A percentile compares a stretch with the other conserved stretches of the same genome.
Evolutionary conservation across 2,113 vertebrate species (phyloP).

Genomic region (Cebus imitator): DNA sequence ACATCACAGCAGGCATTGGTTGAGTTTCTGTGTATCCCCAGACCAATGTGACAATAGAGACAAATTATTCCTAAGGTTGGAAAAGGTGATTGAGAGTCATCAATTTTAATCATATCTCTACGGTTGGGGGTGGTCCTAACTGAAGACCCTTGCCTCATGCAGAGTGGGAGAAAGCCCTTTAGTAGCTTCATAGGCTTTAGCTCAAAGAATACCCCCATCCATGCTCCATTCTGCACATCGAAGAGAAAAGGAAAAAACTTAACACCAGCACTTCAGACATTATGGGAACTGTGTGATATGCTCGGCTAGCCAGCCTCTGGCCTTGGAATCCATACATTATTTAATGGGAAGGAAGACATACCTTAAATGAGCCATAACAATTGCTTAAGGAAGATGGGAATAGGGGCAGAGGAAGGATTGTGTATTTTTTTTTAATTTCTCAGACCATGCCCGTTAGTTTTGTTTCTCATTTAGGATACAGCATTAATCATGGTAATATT

Average conservation of each 20-base stretch:
- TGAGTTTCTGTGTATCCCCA: neutral
- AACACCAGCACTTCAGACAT: slow-evolving; percentile 79
- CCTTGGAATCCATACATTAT: slow-evolving; percentile 82
- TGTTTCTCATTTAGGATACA: slow-evolving; percentile 88
- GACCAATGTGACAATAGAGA: neutral
- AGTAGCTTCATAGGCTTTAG: neutral
- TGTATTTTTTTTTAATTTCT: slow-evolving; percentile 73
- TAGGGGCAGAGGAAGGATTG: slow-evolving; percentile 7
- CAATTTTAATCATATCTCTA: neutral
- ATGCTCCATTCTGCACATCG: slow-evolving; percentile 61
- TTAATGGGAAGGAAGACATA: slow-evolving; percentile 82
- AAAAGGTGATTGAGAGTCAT: neutral
- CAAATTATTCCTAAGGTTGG: neutral
- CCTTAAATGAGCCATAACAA: slow-evolving; percentile 84
- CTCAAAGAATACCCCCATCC: slow-evolving; percentile 64
- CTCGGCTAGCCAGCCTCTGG: slow-evolving; percentile 76
- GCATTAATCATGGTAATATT: slow-evolving; percentile 90
- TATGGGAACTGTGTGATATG: slow-evolving; percentile 75
- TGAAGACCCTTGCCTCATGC: neutral
- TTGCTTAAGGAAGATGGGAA: slow-evolving; percentile 73
- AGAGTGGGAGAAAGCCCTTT: neutral
- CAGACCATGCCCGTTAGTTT: slow-evolving; percentile 80
- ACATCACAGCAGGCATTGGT: neutral
- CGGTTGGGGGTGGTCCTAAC: neutral
- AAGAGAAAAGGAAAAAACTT: slow-evolving; percentile 67